Evolutionary conservation across 2,113 vertebrate species (phyloP).

Genomic region (Agelaius tricolor): DNA sequence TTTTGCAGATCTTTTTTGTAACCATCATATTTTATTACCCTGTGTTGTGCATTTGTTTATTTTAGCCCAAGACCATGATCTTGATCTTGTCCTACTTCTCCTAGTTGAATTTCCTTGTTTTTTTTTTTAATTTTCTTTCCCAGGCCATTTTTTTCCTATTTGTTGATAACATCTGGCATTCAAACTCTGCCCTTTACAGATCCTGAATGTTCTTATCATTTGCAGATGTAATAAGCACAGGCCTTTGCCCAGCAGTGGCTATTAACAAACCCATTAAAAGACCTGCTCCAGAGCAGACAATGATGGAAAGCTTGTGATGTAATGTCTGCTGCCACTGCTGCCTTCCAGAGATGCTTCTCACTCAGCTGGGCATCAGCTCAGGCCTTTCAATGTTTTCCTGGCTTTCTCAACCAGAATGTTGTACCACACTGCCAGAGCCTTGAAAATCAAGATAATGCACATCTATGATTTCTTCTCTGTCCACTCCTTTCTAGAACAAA

Average conservation of each 20-base stretch:
- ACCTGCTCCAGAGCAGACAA: not conserved
- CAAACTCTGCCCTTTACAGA: not conserved
- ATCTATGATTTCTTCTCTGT: not conserved
- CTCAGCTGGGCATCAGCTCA: not conserved
- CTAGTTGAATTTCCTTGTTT: not conserved
- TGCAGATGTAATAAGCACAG: not conserved
- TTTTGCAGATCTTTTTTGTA: not conserved
- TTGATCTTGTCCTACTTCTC: not conserved
- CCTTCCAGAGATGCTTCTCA: not conserved
- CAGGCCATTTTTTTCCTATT: not conserved
- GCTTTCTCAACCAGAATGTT: not conserved
- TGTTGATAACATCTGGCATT: not conserved
- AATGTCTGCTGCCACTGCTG: not conserved
- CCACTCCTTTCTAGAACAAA: not conserved
- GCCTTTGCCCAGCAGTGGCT: not conserved
- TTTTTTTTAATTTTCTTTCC: not conserved
- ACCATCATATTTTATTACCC: not conserved
- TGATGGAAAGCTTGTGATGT: not conserved
- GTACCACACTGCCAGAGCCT: not conserved
- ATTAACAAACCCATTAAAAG: not conserved
- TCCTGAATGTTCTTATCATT: not conserved
- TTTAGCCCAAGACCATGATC: not conserved
- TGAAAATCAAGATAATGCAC: not conserved
- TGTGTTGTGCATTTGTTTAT: not conserved
- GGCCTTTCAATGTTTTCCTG: not conserved